A percentile compares a stretch with the other conserved stretches of the same genome.
These are phyloP conservation scores for Zosterops hypoxanthus DNA, from an alignment of 2,113 vertebrate genomes.

Conservation along the genomic window DNA sequence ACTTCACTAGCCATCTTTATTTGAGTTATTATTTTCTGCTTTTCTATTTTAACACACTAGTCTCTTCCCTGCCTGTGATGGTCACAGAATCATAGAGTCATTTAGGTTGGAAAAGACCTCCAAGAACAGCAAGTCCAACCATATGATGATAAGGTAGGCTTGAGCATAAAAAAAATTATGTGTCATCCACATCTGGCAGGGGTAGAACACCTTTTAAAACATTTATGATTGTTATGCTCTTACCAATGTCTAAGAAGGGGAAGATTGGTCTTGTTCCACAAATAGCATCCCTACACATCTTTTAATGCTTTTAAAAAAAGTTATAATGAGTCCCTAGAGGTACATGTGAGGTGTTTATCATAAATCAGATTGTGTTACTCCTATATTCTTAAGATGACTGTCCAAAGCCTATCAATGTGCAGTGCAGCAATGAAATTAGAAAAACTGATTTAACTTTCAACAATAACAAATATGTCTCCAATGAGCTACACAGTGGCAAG, in stretches of 20 bases:
- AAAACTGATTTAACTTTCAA: neutral
- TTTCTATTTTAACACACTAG: neutral
- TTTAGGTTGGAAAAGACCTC: neutral
- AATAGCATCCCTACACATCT: neutral
- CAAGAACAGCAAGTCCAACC: neutral
- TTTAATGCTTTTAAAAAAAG: neutral
- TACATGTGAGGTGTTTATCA: neutral
- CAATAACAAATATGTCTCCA: neutral
- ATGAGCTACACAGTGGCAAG: neutral
- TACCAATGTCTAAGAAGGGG: neutral
- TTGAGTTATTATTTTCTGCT: neutral
- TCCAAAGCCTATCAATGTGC: neutral
- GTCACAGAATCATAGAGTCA: neutral
- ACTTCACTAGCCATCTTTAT: neutral
- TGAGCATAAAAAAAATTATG: neutral
- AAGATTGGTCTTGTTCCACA: neutral
- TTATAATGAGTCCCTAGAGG: neutral
- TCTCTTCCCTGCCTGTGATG: neutral
- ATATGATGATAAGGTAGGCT: neutral
- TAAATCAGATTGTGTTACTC: neutral
- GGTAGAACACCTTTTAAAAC: neutral
- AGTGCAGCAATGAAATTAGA: neutral
- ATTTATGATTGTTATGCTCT: neutral
- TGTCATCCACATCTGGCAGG: accelerated
- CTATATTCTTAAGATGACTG: neutral